Percentiles rank a stretch among this genome's conserved stretches.
These are phyloP conservation scores for Falco biarmicus DNA, from an alignment of 2,797 vertebrate species.

Conservation along the genomic window DNA sequence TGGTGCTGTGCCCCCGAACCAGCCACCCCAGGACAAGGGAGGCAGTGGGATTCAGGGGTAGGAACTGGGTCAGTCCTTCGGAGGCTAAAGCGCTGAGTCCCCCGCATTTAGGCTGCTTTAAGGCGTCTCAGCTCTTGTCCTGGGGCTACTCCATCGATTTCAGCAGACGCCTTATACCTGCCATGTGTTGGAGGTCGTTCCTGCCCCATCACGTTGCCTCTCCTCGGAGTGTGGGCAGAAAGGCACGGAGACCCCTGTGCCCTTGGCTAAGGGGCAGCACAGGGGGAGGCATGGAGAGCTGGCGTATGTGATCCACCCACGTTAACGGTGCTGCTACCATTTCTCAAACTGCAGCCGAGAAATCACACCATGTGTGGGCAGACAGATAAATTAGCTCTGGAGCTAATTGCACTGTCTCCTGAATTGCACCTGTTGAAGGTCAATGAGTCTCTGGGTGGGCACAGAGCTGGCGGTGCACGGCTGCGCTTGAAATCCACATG, in stretches of 20 bases:
- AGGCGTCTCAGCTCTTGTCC: fast-evolving
- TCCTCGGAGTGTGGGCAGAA: fast-evolving
- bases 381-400: not conserved
- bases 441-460: not conserved
- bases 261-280: not conserved
- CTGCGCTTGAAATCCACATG: not conserved
- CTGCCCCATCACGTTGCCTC: not conserved
- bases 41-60: fast-evolving
- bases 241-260: not conserved
- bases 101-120: not conserved
- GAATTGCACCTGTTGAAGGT: not conserved
- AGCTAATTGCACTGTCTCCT: not conserved
- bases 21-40: fast-evolving
- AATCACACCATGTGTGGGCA: fast-evolving
- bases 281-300: not conserved
- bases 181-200: fast-evolving
- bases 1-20: not conserved
- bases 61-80: not conserved
- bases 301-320: fast-evolving
- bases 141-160: fast-evolving
- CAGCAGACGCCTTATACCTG: not conserved
- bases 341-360: not conserved
- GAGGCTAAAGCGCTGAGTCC: not conserved
- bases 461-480: fast-evolving
- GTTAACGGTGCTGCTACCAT: not conserved